Percentiles rank a stretch among this genome's conserved stretches.
phyloP scores from a whole-genome alignment of 2,888 invertebrate genomes.

The Plebejus argus region DNA sequence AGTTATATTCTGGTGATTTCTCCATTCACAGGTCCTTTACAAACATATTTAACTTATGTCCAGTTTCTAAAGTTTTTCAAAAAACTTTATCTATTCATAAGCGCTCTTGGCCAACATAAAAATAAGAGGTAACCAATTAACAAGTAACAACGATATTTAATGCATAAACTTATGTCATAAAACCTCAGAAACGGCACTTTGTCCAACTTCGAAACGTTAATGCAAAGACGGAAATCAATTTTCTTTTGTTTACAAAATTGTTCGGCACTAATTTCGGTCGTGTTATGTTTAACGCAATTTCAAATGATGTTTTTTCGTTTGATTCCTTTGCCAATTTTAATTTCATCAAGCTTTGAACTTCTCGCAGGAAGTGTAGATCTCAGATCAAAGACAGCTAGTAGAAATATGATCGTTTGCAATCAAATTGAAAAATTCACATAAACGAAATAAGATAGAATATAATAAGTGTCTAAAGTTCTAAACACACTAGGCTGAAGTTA shows the following conservation, averaged over 20 bases:
- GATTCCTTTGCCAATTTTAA: neutral
- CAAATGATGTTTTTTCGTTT: neutral
- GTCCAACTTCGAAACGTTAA: neutral
- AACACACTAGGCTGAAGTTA: too few relatives aligned
- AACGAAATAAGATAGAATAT: neutral
- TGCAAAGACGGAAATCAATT: neutral
- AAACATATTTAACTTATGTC: neutral
- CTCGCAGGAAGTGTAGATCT: neutral
- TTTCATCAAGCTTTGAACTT: neutral
- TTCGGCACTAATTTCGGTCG: neutral
- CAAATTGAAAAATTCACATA: neutral
- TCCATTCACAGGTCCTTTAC: neutral
- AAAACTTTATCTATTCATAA: too few relatives aligned
- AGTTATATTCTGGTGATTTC: neutral
- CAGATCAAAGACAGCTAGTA: neutral
- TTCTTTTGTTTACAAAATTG: neutral
- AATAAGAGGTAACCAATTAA: too few relatives aligned
- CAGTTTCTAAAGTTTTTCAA: too few relatives aligned
- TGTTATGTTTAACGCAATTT: slow-evolving; percentile 5
- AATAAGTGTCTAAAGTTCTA: too few relatives aligned
- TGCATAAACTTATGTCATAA: too few relatives aligned
- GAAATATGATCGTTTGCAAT: neutral
- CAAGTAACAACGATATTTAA: too few relatives aligned
- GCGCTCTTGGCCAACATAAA: too few relatives aligned
- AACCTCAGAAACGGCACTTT: neutral